A percentile compares a stretch with the other conserved stretches of the same genome.
phyloP scores from a whole-genome alignment of 2,888 invertebrate genomes.

The Cryptus viduatorius region DNA sequence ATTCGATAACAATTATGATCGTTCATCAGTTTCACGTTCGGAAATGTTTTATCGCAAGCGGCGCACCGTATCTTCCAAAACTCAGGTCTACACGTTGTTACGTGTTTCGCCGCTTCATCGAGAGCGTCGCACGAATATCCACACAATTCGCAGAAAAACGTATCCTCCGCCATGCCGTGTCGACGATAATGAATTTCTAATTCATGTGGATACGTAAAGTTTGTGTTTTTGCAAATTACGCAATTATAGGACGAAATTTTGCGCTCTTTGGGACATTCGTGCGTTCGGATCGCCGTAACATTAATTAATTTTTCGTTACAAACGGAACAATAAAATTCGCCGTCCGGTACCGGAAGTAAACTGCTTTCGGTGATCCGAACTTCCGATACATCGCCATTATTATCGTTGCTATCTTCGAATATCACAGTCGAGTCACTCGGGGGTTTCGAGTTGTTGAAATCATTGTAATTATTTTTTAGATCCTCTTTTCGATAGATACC shows the following conservation, averaged over 20 bases:
- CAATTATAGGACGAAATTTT: neutral
- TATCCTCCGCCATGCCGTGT: constrained; percentile 22
- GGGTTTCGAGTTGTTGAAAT: neutral
- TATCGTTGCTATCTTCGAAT: neutral
- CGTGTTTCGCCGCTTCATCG: constrained; percentile 37
- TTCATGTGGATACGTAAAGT: constrained; percentile 49
- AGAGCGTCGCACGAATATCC: constrained; percentile 15
- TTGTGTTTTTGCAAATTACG: constrained; percentile 37
- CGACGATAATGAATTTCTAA: constrained; percentile 48
- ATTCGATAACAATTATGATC: constrained; percentile 13
- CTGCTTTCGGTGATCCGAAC: neutral
- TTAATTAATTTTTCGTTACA: constrained; percentile 17
- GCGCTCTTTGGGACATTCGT: constrained; percentile 1
- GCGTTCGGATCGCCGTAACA: neutral
- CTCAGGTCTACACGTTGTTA: constrained; percentile 41
- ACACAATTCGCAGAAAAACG: constrained; percentile 51
- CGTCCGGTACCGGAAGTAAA: constrained; percentile 7
- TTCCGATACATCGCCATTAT: neutral
- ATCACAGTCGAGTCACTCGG: neutral
- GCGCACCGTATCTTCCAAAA: constrained; percentile 31
- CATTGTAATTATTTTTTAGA: constrained; percentile 15
- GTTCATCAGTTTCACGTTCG: neutral
- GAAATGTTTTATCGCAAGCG: constrained; percentile 8
- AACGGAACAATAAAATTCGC: constrained; percentile 11
- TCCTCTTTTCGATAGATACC: constrained; percentile 66